Evolutionary conservation across 2,888 invertebrate genomes (phyloP), one percentile per base, ranked within the genome.

Genomic region (Cheilosia scutellata): DNA sequence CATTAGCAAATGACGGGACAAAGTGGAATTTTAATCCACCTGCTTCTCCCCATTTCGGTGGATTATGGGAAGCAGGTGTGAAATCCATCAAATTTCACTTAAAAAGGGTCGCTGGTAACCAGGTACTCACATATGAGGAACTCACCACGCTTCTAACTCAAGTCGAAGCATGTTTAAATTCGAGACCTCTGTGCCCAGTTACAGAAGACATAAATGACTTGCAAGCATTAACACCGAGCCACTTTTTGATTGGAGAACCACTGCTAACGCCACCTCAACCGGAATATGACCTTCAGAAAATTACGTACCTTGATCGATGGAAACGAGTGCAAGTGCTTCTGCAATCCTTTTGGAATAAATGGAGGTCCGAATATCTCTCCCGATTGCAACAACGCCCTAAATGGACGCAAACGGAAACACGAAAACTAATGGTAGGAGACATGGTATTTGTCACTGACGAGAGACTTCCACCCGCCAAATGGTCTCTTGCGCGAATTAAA

Each of bases 21-120:
- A 51, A 76, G 0, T 91, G 90, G 90, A 84, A 90, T 44, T 91
- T 90, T 60, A 90, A 47, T 40, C 63, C 71, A 31, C 76, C 76
- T 7, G 44, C 57, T 47, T 63, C 62, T 37, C 68, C 80, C 3
- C 62, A 75, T 27, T 68, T 75, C 25, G 80, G 66, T 33, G 75
- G 80, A 33, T 60, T 78, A 20, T 71, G 71, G 78, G 71, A 78
- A 47, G 63, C 78, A 0, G 70, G 70, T 25, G 70, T 78, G 4
- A 78, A 77, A 33, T 40, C 27, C 11, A 31, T 51, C 1, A 77
- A 77, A 33, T 58, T 27, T 37, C 68, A 77, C 42, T 60, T 77
- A 4, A 68, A 44, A 42, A 47, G 60, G 6, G 25, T 68, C 9
- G 25, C 51, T 11, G 66, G 49, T 13, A 37, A 40, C 16, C n/a